These are phyloP conservation scores for Palaemon carinicauda DNA, from an alignment of 1,140 invertebrate genomes.

Conservation along the genomic window DNA sequence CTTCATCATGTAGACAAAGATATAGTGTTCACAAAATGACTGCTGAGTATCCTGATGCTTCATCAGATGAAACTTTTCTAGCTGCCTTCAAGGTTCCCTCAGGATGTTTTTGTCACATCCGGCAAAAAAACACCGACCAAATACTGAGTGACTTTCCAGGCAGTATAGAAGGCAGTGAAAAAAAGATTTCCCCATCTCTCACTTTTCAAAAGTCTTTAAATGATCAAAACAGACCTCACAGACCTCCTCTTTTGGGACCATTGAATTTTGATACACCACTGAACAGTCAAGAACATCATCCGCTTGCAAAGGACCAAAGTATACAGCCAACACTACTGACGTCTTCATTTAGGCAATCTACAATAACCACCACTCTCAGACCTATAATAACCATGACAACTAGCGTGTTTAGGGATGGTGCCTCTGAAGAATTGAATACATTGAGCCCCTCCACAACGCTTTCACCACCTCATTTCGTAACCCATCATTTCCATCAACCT, in stretches of 20 bases:
- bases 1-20: slow-evolving; percentile 43
- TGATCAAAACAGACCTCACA: too few species aligned
- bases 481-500: too few species aligned
- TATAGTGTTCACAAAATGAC: slow-evolving; percentile 56
- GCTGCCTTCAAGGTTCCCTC: slow-evolving; percentile 53
- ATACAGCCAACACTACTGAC: too few species aligned
- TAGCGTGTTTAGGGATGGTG: neutral
- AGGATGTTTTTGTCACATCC: slow-evolving; percentile 55
- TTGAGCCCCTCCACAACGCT: too few species aligned
- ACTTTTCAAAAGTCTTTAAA: too few species aligned
- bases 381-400: neutral
- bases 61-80: slow-evolving; percentile 36
- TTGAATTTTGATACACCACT: too few species aligned
- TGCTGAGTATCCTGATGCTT: slow-evolving; percentile 25
- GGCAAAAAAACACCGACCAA: neutral
- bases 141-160: neutral
- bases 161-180: neutral
- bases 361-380: neutral
- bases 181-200: too few species aligned
- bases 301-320: neutral
- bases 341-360: neutral
- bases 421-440: neutral
- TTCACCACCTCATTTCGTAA: too few species aligned
- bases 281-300: neutral
- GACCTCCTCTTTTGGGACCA: too few species aligned